Evolutionary conservation across 2,888 invertebrate genomes (phyloP).

Genomic region (Nemotelus nigrinus): DNA sequence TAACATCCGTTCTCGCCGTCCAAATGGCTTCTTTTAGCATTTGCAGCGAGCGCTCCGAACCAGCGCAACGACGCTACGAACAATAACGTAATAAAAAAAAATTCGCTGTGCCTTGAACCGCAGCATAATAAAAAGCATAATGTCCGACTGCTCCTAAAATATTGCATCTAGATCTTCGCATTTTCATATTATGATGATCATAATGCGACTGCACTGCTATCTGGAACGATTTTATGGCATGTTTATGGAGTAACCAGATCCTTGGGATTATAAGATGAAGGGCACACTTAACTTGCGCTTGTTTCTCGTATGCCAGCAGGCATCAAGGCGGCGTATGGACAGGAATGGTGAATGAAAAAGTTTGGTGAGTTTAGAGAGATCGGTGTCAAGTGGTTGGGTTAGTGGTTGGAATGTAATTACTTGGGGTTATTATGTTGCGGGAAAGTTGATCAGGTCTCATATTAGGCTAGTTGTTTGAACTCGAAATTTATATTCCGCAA

Average conservation of each 20-base stretch:
- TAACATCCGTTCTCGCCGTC: no score
- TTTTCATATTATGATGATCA: constrained; percentile 35
- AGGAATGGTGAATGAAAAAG: no score
- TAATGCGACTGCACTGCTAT: constrained; percentile 22
- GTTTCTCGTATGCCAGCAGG: not conserved
- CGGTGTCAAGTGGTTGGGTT: no score
- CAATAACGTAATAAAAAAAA: constrained; percentile 37
- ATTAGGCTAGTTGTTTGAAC: no score
- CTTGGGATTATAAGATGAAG: constrained; percentile 34
- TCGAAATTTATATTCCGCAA: no score
- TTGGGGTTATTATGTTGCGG: no score
- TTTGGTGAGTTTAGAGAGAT: no score
- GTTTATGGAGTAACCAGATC: constrained; percentile 35
- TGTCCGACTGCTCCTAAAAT: constrained; percentile 5
- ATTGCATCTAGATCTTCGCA: constrained; percentile 31
- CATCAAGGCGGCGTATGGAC: no score
- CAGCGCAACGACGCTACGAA: not conserved
- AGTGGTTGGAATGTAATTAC: no score
- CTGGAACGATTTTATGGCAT: constrained; percentile 30
- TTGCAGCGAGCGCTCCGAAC: not conserved
- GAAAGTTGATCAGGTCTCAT: no score
- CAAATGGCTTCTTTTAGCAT: no score
- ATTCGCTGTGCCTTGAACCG: constrained; percentile 3
- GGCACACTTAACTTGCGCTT: constrained; percentile 4
- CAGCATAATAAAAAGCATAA: constrained; percentile 28